Conservation (phyloP, 2,113 vertebrate genomes). For the Erythrocercus mccallii region DNA sequence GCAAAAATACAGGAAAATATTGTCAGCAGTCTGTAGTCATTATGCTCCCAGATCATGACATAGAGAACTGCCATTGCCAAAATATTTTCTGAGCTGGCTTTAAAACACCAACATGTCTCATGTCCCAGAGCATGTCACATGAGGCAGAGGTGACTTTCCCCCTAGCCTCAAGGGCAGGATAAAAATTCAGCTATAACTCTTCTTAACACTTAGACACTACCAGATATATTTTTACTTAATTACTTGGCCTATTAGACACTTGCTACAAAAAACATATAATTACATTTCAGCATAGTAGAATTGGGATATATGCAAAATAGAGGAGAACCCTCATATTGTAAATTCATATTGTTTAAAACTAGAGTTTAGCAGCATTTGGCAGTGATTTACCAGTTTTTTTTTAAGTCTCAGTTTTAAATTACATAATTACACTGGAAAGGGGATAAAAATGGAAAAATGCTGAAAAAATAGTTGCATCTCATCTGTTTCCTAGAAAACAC, state of each 20-base stretch:
- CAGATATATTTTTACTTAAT: neutral
- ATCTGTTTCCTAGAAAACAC: neutral
- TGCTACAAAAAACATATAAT: neutral
- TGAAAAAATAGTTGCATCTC: neutral
- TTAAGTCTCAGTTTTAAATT: neutral
- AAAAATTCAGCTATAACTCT: neutral
- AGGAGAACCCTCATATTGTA: neutral
- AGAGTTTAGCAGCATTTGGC: neutral
- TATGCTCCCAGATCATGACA: neutral
- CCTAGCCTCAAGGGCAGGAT: neutral
- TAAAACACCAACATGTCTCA: neutral
- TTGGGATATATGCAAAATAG: neutral
- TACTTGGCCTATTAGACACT: neutral
- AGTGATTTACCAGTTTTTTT: neutral
- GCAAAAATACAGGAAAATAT: neutral
- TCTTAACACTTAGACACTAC: neutral
- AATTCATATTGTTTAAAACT: neutral
- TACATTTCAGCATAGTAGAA: neutral
- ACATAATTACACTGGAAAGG: neutral
- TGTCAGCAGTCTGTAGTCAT: neutral
- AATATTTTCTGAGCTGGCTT: neutral
- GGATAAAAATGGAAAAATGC: neutral
- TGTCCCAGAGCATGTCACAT: neutral
- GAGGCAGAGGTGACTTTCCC: neutral
- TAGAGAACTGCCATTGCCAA: neutral